Evolutionary conservation across 1,140 invertebrate genomes (phyloP), one percentile per base, ranked within the genome.

Genomic region (Pachypeltis micranthus): DNA sequence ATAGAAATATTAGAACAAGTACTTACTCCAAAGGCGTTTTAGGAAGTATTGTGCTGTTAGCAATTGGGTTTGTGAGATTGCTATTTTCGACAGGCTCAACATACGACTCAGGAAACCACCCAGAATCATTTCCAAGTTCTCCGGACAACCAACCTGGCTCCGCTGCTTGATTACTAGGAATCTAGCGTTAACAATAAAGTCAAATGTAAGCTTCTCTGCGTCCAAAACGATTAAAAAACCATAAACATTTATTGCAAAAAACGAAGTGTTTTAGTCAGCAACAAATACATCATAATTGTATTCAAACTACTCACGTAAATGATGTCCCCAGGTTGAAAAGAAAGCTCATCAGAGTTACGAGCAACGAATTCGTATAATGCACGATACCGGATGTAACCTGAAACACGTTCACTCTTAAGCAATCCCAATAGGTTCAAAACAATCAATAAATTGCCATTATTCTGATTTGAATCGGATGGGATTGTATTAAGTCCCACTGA

Each of bases 71-170:
- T 39, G 55, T 14, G 62, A 61, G 28, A 26, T 44, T 56, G 65
- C 61, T 44, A 63, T 71, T 47, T 72, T 54, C 34, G 72, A 93
- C 74, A 27, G 84, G 83, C 72, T 96, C 91, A 14, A 94, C 93
- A 74, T 98, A 98, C 2, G 91, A 91, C 75, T 96, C 91, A 2
- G 96, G 96, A 77, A 98, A 98, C 92, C 94, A 98, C n/a, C 96
- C 95, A 3, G 85, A 87, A 65, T 88, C 83, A 23, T 89, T 90
- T 70, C 88, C 80, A 27, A 93, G 83, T 71, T 93, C 89, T 2
- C 96, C 96, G 66, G 91, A 90, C 66, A 93, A 79, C 96, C 96
- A 99, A n/a, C 95, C 96, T 10, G 93, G 93, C 72, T 98, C 95
- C 0, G 89, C 88, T 69, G 85, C 87, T 75, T 94, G 88, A 62